Conservation (phyloP, 2,113 vertebrate species). For the Heptranchias perlo region DNA sequence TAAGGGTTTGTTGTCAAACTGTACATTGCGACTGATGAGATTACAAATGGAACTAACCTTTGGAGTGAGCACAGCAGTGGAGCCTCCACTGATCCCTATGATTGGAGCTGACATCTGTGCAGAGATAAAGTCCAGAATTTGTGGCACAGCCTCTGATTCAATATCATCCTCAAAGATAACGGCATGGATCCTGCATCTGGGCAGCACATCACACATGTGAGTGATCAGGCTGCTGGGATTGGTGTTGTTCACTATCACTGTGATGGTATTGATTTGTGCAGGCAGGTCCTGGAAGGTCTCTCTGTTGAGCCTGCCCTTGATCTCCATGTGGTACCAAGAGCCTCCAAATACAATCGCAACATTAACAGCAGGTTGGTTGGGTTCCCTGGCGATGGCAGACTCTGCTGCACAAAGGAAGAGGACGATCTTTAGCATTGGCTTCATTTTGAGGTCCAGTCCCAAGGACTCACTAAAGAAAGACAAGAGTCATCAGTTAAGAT, state of each 20-base stretch:
- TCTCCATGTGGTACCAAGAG: conserved; percentile 69
- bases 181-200: conserved; percentile 74
- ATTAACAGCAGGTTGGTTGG: conserved; percentile 56
- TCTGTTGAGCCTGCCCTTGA: conserved; percentile 74
- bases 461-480: conserved; percentile 71
- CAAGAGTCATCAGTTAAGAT: background rate
- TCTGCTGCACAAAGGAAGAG: conserved; percentile 67
- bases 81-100: conserved; percentile 91
- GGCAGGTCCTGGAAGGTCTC: conserved; percentile 90
- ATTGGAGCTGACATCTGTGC: conserved; percentile 85
- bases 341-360: conserved; percentile 83
- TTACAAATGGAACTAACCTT: conserved; percentile 65
- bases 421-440: conserved; percentile 62
- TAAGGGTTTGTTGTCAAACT: background rate
- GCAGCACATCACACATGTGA: conserved; percentile 79
- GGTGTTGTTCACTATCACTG: conserved; percentile 83
- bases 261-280: conserved; percentile 82
- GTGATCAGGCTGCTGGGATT: conserved; percentile 89
- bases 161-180: conserved; percentile 91
- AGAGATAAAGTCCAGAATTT: conserved; percentile 94
- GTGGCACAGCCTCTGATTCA: conserved; percentile 80
- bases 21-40: background rate
- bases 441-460: conserved; percentile 50
- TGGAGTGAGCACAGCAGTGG: conserved; percentile 83
- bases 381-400: conserved; percentile 50